phyloP scores from a whole-genome alignment of 1,140 invertebrate species.

The Chlorops oryzae region DNA sequence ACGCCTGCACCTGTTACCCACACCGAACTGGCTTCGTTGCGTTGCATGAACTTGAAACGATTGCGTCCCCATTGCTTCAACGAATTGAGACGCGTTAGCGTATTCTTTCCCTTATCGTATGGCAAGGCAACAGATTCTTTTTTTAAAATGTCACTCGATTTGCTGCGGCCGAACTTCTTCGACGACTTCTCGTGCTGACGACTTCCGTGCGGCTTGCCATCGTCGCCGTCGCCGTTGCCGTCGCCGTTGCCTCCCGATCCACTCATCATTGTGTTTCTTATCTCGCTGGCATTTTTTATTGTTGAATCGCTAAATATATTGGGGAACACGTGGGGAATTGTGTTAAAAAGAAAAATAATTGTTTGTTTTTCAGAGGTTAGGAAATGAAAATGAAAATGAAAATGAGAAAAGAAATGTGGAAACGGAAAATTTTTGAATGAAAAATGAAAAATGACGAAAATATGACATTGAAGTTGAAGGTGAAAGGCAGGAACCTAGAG shows the following conservation, averaged over 20 bases:
- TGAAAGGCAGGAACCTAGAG: no score
- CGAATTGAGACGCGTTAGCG: slow-evolving; percentile 69
- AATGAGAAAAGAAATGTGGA: no score
- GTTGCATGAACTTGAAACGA: slow-evolving; percentile 65
- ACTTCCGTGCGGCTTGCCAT: slow-evolving; percentile 11
- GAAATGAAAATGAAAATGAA: no score
- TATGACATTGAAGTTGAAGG: no score
- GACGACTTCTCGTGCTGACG: slow-evolving; percentile 18
- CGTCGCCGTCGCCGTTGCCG: slow-evolving; percentile 18
- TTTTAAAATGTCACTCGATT: slow-evolving; percentile 64
- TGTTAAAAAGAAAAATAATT: no score
- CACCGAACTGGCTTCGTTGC: slow-evolving; percentile 47
- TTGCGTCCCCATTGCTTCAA: slow-evolving; percentile 77
- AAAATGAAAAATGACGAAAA: no score
- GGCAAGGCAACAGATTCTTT: slow-evolving; percentile 48
- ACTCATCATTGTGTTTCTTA: slow-evolving; percentile 24
- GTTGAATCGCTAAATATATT: no score
- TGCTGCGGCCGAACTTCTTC: slow-evolving; percentile 53
- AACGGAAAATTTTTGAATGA: no score
- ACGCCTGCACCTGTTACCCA: slow-evolving; percentile 13
- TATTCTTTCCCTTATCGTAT: slow-evolving; percentile 52
- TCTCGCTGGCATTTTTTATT: slow-evolving; percentile 18
- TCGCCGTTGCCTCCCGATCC: slow-evolving; percentile 16
- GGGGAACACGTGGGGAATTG: no score
- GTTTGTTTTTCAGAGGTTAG: no score